Base-by-base conservation (phyloP, 2,888 invertebrate species). In the Caenorhabditis becei region DNA sequence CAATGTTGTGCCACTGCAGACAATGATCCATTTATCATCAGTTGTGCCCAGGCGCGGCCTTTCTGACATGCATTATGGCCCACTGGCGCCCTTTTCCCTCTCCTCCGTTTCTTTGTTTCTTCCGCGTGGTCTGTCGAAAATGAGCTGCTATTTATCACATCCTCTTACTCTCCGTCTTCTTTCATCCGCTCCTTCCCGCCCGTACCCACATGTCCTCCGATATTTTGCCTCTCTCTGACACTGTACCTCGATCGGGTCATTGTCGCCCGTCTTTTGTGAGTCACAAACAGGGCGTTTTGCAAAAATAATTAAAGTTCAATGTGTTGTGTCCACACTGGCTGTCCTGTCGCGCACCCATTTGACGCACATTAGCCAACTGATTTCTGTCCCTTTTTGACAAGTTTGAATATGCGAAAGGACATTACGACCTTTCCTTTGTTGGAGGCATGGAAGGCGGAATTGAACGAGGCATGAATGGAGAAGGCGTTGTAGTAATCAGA, bases 301-400 rank as follows among this genome's bases (percentile, higher is more conserved):
- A 74, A 74, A 74, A 74, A 74, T 74, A 74, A 74, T 74, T 74
- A 74, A 74, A 74, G 72, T 74, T 74, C 72, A 74, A 74, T 65
- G 62, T 32, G 53, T 69, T 61, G 61, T 47, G 53, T 61, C 53
- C 61, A 61, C 53, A 44, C 51, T 23, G 20, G 7, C 20, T 26
- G 7, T 5, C 41, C 44, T 37, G 47, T 35, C 51, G 49, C 51
- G 26, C 32, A 47, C 32, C 56, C 54, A 41, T 66, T 66, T 37
- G n/a, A 54, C 53, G 66, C 66, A 44, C 69, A 70, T 61, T 70
- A 61, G 61, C 70, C 59, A 53, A 51, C 59, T 67, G 44, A 56
- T 44, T 61, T 59, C 23, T 49, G 16, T 23, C 28, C 20, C 26
- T 72, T 72, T 72, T 72, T 56, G 58, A 47, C n/a, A 47, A 47